Evolutionary conservation across 2,113 vertebrate genomes (phyloP), one percentile per base, ranked within the genome.

Genomic region (Mustela lutreola): DNA sequence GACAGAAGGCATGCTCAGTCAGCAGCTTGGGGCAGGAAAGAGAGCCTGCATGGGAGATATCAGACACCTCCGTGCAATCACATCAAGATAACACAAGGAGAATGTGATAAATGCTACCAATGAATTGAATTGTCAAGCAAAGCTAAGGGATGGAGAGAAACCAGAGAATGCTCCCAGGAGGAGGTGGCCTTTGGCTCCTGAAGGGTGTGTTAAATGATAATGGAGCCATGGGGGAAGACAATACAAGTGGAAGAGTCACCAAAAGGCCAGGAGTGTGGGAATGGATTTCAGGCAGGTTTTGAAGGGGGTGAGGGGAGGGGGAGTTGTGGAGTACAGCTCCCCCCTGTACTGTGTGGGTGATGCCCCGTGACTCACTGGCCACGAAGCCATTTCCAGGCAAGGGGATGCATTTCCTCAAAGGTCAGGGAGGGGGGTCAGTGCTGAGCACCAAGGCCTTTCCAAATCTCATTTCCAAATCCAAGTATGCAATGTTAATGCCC

Each of bases 351-450:
- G 2, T 18, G 26, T 83, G 85, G 50, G 62, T 33, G 33, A 60
- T 7, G 26, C 19, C 24, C 12, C 14, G 4, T 12, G 48, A 75
- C 87, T 89, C 91, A 79, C 7, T 12, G 21, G 62, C 39, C 96
- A 84, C n/a, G 79, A 73, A 83, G 80, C 26, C 91, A 90, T 87
- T 88, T 97, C 85, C 91, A 90, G 90, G 67, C 73, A 92, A 80
- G 7, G 12, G 22, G 4, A 21, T 22, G 21, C 21, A 63, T 58
- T 84, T 97, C 31, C 80, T 50, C 62, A 78, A 91, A 53, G 36
- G 62, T 28, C 31, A 36, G 75, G 80, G 28, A 58, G 87, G 21
- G 21, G 48, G 42, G 48, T 36, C 89, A 80, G 39, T 63, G 87
- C 48, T 87, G 22, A 88, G 58, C 16, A 48, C 65, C 36, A 81